These are phyloP conservation scores for Phylloscopus whistleri DNA, from an alignment of 2,113 vertebrate genomes.

Conservation along the genomic window DNA sequence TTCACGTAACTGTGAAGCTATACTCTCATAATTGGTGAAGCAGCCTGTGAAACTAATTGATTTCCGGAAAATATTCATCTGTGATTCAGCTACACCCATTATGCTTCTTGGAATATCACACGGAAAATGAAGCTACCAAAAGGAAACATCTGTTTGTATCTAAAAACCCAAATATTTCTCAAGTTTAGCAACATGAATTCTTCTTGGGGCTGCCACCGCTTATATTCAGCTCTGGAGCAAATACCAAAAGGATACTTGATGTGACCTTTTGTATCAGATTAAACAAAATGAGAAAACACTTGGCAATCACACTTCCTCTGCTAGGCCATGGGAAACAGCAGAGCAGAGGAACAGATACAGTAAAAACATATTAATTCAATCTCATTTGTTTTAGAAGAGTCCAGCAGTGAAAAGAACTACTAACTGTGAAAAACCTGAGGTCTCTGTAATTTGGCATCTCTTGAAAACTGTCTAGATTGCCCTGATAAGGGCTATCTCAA, in stretches of 20 bases:
- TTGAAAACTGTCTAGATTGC: not conserved
- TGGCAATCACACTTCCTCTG: slow-evolving; percentile 54
- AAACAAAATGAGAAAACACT: slow-evolving; percentile 60
- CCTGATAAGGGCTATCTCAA: not conserved
- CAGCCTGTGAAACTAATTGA: slow-evolving; percentile 29
- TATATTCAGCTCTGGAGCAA: slow-evolving; percentile 31
- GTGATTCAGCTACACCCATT: not conserved
- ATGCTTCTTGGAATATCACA: slow-evolving; percentile 20
- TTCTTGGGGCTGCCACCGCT: slow-evolving; percentile 45
- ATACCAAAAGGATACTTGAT: slow-evolving; percentile 48
- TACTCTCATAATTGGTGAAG: not conserved
- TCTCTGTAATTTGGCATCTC: not conserved
- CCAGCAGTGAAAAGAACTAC: slow-evolving; percentile 22
- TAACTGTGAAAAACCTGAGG: slow-evolving; percentile 28
- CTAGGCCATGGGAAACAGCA: slow-evolving; percentile 52
- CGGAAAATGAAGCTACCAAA: slow-evolving; percentile 56
- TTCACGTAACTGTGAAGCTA: not conserved
- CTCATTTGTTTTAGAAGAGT: not conserved
- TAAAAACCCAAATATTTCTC: slow-evolving; percentile 29
- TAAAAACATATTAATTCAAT: slow-evolving; percentile 53
- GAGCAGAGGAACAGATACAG: slow-evolving; percentile 13
- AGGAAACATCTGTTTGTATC: slow-evolving; percentile 71
- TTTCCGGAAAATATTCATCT: slow-evolving; percentile 13
- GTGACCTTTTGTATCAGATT: slow-evolving; percentile 60
- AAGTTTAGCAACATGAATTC: slow-evolving; percentile 56